Base-by-base conservation (phyloP, 2,113 vertebrate genomes). In the Odocoileus virginianus region DNA sequence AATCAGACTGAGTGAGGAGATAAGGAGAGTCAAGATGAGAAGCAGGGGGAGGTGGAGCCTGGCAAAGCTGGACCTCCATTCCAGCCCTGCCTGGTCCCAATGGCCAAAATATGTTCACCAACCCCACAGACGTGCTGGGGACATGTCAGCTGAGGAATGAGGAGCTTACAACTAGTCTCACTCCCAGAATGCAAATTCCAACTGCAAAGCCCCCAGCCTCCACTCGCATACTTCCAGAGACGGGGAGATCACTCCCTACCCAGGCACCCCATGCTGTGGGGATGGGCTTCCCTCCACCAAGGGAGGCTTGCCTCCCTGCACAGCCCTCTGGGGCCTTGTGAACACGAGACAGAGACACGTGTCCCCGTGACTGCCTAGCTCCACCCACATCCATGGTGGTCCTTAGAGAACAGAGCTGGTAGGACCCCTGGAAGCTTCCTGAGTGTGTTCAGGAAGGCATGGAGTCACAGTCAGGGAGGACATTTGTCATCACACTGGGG, bases 311-410 rank as follows among this genome's bases (percentile, higher is more conserved):
- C 11, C 43, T 87, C 30, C n/a, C 43, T 28, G 14, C 28, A 33
- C 2, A 36, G 12, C 83, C 19, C 47, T 74, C n/a, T 12, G 61
- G 36, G 25, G n/a, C 81, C 67, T 25, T 71, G 27, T 57, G 36
- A 21, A 40, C 30, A 21, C 52, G 19, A 1, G n/a, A 83, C n/a
- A 6, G 28, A 28, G 28, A 5, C 74, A 21, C 1, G 0, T 1
- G 21, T n/a, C 30, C 50, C 30, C 61, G 2, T 25, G 23, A 23
- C 23, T 50, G 23, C 52, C 60, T 87, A 0, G 13, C 27, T 71
- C 36, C 28, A 55, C 15, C 60, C 21, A 3, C 21, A 13, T 45
- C 50, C 55, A 9, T 1, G 9, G 54, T 36, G 17, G 28, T 25
- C 47, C 47, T 91, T 25, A 30, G 30, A 50, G 87, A 91, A 88